These are phyloP conservation scores for Drosophila bifasciata DNA, from an alignment of 1,140 invertebrate species.

Conservation along the genomic window DNA sequence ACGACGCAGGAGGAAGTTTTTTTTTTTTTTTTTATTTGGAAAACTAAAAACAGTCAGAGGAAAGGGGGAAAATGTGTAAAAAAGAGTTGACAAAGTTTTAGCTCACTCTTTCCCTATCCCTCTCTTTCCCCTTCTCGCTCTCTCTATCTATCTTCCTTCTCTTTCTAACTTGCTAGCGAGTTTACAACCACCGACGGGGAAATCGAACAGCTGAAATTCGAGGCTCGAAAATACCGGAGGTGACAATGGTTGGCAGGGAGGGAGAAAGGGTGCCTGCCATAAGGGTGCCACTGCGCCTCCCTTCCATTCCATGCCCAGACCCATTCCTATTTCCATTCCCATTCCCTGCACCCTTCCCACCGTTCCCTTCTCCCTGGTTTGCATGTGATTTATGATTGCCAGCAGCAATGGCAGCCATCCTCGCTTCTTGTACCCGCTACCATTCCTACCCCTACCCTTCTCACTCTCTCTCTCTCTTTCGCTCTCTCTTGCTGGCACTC, in stretches of 20 bases:
- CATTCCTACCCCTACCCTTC: background rate
- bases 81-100: too few species aligned
- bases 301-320: background rate
- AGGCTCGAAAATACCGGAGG: conserved; percentile 44
- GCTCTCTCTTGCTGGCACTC: conserved; percentile 2
- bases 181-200: conserved; percentile 55
- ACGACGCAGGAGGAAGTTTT: too few species aligned
- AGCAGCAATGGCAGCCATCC: conserved; percentile 63
- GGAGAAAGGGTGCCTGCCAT: too few species aligned
- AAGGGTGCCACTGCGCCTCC: conserved; percentile 1
- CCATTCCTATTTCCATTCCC: background rate
- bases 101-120: background rate
- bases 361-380: conserved; percentile 16
- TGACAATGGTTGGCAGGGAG: conserved; percentile 52
- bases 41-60: too few species aligned
- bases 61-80: too few species aligned
- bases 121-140: conserved; percentile 10
- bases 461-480: too few species aligned
- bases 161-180: conserved; percentile 4
- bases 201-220: conserved; percentile 62
- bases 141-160: conserved; percentile 7
- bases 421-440: background rate
- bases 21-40: too few species aligned
- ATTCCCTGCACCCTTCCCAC: background rate
- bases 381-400: conserved; percentile 69